A percentile compares a stretch with the other conserved stretches of the same genome.
These are phyloP conservation scores for Micronycteris hirsuta DNA, from an alignment of 2,113 vertebrate genomes.

Conservation along the genomic window DNA sequence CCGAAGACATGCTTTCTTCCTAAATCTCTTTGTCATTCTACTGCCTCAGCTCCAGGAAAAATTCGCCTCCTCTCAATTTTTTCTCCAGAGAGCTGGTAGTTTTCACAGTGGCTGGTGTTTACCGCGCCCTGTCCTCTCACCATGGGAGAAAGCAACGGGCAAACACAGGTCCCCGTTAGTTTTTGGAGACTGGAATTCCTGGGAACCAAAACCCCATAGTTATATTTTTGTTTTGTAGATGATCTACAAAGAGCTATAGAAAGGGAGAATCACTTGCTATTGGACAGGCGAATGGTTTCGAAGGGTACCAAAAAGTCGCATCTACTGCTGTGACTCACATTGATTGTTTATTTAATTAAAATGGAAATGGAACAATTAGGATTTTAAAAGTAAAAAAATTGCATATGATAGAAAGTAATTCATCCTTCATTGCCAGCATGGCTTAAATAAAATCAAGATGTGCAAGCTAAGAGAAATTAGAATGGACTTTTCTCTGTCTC, in stretches of 20 bases:
- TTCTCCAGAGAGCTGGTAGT: neutral
- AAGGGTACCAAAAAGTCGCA: conserved; percentile 16
- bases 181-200: neutral
- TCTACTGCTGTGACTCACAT: neutral
- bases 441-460: conserved; percentile 36
- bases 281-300: neutral
- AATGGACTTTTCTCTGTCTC: neutral
- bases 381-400: conserved; percentile 21
- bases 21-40: neutral
- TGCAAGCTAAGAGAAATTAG: neutral
- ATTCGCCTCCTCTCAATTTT: neutral
- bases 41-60: neutral
- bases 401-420: neutral
- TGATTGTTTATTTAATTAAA: conserved; percentile 57
- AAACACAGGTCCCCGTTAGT: neutral
- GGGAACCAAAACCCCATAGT: neutral
- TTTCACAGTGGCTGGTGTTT: neutral
- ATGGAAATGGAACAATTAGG: neutral
- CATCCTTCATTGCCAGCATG: neutral
- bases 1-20: neutral
- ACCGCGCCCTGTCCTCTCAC: neutral
- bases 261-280: neutral
- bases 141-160: neutral
- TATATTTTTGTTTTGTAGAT: neutral
- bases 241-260: neutral